Evolutionary conservation across 2,113 vertebrate genomes (phyloP).

Genomic region (Syngnathus typhle): DNA sequence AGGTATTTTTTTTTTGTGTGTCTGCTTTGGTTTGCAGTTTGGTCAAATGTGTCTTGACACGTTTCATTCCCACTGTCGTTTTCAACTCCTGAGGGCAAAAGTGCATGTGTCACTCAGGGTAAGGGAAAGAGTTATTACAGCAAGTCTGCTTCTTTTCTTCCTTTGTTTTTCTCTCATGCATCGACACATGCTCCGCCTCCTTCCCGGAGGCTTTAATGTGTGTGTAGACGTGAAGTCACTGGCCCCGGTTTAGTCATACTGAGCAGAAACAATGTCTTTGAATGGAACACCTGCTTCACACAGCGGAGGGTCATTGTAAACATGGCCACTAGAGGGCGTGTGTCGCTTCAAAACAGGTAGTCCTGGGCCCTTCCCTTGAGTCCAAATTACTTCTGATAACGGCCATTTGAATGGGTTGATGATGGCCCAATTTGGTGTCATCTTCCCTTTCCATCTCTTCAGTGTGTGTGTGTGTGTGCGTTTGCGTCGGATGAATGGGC

Average conservation of each 20-base stretch:
- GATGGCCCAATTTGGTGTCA: slow-evolving; percentile 2
- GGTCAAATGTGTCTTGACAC: slow-evolving; percentile 30
- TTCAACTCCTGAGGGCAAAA: slow-evolving; percentile 15
- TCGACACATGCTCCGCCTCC: background rate
- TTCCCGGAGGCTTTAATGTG: background rate
- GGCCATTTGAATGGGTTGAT: background rate
- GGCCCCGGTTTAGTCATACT: slow-evolving; percentile 22
- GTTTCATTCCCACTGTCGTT: slow-evolving; percentile 23
- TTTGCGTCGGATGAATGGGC: background rate
- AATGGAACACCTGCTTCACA: background rate
- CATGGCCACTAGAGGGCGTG: background rate
- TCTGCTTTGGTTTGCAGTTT: slow-evolving; percentile 27
- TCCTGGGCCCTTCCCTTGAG: background rate
- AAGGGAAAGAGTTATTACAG: slow-evolving; percentile 25
- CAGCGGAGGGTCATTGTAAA: background rate
- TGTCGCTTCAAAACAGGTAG: background rate
- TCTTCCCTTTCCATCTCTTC: slow-evolving; percentile 1
- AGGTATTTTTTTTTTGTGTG: slow-evolving; percentile 11
- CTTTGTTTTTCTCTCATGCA: background rate
- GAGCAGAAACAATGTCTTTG: background rate
- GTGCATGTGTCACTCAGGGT: slow-evolving; percentile 36
- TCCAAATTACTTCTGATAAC: background rate
- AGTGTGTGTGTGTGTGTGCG: background rate
- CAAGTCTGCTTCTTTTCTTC: background rate
- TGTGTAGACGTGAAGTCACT: background rate